phyloP scores from a whole-genome alignment of 2,797 vertebrate genomes.

The Sebastes ruberrimus region DNA sequence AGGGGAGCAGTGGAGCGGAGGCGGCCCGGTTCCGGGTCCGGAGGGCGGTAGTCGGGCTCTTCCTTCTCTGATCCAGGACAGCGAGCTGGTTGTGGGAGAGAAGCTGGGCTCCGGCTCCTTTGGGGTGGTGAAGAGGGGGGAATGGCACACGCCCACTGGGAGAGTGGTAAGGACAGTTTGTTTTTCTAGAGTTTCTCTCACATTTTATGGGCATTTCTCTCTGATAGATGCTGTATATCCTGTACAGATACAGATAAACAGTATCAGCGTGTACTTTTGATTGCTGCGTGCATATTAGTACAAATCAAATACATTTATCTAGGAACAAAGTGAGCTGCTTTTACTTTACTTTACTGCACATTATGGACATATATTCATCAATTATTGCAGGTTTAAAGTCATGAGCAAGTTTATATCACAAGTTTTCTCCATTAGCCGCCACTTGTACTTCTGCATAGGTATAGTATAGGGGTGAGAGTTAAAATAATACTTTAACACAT shows the following conservation, averaged over 20 bases:
- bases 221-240: neutral
- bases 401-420: neutral
- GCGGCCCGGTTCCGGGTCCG: constrained; percentile 23
- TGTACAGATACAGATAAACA: neutral
- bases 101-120: constrained; percentile 90
- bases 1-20: constrained; percentile 60
- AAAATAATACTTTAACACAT: no score
- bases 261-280: neutral
- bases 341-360: neutral
- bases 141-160: constrained; percentile 86
- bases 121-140: constrained; percentile 87
- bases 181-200: neutral
- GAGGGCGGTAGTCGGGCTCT: constrained; percentile 70
- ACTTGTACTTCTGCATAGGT: neutral
- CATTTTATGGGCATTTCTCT: neutral
- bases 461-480: no score
- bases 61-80: constrained; percentile 88
- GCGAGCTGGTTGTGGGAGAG: constrained; percentile 84
- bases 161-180: constrained; percentile 76
- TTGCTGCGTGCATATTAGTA: neutral
- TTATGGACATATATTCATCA: neutral
- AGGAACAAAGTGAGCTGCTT: neutral
- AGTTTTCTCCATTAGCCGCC: neutral
- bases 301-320: neutral
- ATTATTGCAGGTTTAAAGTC: neutral